These are phyloP conservation scores for Arenaria interpres DNA, from an alignment of 2,113 vertebrate genomes.

Conservation along the genomic window DNA sequence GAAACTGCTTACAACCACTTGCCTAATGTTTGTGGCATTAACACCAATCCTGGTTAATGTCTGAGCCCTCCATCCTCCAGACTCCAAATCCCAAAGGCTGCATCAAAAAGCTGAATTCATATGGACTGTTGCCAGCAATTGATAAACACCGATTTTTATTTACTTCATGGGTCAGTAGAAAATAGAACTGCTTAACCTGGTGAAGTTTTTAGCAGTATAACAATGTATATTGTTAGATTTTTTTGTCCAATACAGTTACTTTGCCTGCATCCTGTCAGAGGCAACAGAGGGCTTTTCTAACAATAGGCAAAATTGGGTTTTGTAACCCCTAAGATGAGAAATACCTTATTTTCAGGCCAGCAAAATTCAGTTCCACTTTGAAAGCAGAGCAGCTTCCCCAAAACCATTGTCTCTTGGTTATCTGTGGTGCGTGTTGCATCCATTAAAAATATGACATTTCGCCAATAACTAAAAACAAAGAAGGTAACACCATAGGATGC, in stretches of 20 bases:
- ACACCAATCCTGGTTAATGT: too few species aligned
- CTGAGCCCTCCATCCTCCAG: too few species aligned
- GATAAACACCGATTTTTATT: not conserved
- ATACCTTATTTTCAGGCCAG: not conserved
- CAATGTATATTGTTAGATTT: not conserved
- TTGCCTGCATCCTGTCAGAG: not conserved
- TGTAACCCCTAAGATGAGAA: not conserved
- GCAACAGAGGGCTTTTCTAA: not conserved
- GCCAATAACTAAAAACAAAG: not conserved
- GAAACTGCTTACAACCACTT: not conserved
- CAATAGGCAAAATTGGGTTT: not conserved
- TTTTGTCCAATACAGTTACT: not conserved
- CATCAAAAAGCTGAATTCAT: not conserved
- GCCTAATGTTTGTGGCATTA: not conserved
- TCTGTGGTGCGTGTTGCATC: not conserved
- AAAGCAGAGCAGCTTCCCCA: not conserved
- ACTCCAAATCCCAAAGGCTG: not conserved
- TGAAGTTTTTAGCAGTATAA: not conserved
- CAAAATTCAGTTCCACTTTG: not conserved
- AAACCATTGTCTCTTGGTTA: not conserved
- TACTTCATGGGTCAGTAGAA: not conserved
- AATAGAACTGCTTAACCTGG: not conserved
- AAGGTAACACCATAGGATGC: not conserved
- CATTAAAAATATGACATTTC: not conserved
- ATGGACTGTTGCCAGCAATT: not conserved